phyloP scores from a whole-genome alignment of 2,113 vertebrate species.

The Ahaetulla prasina region DNA sequence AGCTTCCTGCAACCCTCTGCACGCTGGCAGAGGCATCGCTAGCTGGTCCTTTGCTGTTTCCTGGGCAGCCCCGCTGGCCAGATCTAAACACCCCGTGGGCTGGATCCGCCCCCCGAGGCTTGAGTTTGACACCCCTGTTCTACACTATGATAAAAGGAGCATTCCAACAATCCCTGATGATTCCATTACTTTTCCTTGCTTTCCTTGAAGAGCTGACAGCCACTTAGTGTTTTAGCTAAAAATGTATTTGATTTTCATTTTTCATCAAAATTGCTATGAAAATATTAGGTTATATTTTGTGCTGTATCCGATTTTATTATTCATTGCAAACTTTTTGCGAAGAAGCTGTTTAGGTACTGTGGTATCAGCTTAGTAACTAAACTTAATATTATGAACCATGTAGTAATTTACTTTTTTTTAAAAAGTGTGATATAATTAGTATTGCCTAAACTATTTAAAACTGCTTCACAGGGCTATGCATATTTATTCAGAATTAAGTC shows the following conservation, averaged over 20 bases:
- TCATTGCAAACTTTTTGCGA: neutral
- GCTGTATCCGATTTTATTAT: neutral
- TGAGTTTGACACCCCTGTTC: neutral
- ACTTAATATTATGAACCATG: neutral
- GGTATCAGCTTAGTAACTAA: neutral
- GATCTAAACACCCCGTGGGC: too few relatives aligned
- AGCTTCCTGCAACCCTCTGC: too few relatives aligned
- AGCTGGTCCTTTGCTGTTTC: too few relatives aligned
- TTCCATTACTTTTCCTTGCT: neutral
- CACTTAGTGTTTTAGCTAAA: neutral
- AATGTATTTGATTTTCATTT: neutral
- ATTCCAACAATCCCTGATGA: neutral
- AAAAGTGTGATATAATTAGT: neutral
- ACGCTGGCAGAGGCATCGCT: too few relatives aligned
- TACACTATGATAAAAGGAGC: neutral
- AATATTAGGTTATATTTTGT: neutral
- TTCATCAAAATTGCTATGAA: neutral
- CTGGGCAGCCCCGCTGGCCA: too few relatives aligned
- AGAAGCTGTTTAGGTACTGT: neutral
- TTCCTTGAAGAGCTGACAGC: neutral
- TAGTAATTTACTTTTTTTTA: neutral
- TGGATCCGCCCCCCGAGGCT: too few relatives aligned
- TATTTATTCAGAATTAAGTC: neutral
- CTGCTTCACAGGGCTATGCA: neutral
- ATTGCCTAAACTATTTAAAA: neutral